Evolutionary conservation across 2,797 vertebrate species (phyloP), one percentile per base, ranked within the genome.

Genomic region (Heterohyrax brucei): DNA sequence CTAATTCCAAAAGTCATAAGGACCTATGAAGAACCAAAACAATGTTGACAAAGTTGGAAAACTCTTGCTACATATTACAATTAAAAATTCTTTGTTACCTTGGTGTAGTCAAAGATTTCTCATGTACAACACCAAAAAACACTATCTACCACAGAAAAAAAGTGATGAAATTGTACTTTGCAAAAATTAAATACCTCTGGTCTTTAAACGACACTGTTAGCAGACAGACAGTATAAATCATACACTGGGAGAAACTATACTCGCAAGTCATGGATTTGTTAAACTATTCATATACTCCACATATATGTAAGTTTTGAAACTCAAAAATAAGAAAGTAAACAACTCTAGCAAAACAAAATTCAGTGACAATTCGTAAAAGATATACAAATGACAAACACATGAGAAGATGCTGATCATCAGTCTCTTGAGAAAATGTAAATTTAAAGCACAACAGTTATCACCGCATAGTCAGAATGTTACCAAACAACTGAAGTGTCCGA

Each of bases 371-470:
- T 86, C n/a, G 61, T 12, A 75, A 87, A 92, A 73, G 33, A 24
- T 39, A 93, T 3, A 16, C 50, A 50, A 84, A 1, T 79, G 77
- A 66, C 30, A 91, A 48, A 19, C 33, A 59, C 56, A 53, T 61
- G 44, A 93, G 78, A 92, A 85, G 56, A 85, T n/a, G 48, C 39
- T 80, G 56, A 92, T 16, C 30, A 79, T 62, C 61, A 93, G 21
- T 30, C 44, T 64, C 73, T 79, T 53, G 46, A 18, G 28, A 33
- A 90, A 85, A 73, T 56, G 21, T 0, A 86, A 90, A 79, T 64
- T 53, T 87, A 91, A 78, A 91, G n/a, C 28, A 82, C 21, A 59
- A 68, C 30, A 79, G 56, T 24, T 66, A 39, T 14, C 12, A 83
- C 19, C 46, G 68, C 50, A 89, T 18, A 95, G 10, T 39, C 12